These are phyloP conservation scores for Pollimyrus isidori DNA, from an alignment of 2,113 vertebrate species.

Conservation along the genomic window DNA sequence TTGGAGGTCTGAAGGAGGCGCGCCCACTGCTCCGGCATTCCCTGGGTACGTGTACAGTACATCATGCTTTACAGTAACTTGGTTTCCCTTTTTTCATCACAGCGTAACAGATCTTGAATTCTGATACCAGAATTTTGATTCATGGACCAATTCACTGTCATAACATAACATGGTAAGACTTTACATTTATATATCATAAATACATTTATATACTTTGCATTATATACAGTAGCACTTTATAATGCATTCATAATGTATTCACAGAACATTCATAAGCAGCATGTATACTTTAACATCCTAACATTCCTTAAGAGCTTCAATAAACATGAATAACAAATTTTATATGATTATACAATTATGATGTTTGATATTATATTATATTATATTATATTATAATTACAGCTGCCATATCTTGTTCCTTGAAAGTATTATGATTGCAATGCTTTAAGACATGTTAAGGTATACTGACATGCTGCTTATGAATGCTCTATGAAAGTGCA, in stretches of 20 bases:
- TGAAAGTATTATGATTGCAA: neutral
- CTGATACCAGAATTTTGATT: neutral
- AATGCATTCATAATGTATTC: neutral
- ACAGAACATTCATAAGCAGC: neutral
- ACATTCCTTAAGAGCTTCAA: neutral
- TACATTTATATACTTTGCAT: too few relatives aligned
- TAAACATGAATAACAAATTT: neutral
- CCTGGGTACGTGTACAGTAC: conserved; percentile 55
- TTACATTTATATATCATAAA: neutral
- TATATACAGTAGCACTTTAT: neutral
- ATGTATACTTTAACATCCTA: neutral
- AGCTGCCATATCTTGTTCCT: neutral
- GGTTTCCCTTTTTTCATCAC: neutral
- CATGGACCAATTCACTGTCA: neutral
- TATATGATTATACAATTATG: neutral
- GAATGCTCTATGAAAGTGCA: neutral
- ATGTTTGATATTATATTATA: neutral
- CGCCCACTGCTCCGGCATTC: conserved; percentile 97
- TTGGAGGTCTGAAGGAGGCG: conserved; percentile 90
- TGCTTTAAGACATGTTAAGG: neutral
- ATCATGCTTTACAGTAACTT: neutral
- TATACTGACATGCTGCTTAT: neutral
- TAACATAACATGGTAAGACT: neutral
- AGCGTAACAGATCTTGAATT: neutral
- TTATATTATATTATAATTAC: neutral